A percentile compares a stretch with the other conserved stretches of the same genome.
phyloP scores from a whole-genome alignment of 1,140 invertebrate species.

The Drosophila lowei region DNA sequence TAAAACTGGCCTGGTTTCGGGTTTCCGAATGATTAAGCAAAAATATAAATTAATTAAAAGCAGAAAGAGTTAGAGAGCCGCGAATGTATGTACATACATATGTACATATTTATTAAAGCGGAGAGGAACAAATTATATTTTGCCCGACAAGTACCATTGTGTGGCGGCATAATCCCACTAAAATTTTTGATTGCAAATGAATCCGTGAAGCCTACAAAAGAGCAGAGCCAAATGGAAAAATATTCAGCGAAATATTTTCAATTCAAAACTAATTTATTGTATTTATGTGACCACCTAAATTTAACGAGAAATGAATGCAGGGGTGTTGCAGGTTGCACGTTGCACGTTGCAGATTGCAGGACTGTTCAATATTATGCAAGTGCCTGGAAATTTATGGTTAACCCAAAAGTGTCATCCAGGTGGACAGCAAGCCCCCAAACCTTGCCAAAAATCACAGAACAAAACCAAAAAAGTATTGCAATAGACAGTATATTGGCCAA shows the following conservation, averaged over 20 bases:
- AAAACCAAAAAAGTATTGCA: neutral
- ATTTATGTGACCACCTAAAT: neutral
- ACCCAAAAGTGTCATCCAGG: too few relatives aligned
- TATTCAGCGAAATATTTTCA: neutral
- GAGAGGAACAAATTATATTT: neutral
- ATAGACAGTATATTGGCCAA: neutral
- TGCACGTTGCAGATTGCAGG: too few relatives aligned
- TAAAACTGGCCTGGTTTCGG: constrained; percentile 9
- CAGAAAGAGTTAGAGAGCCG: neutral
- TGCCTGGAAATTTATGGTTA: constrained; percentile 25
- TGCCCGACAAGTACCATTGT: neutral
- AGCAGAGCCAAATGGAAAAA: constrained; percentile 16
- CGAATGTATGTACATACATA: too few relatives aligned
- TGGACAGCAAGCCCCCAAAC: neutral
- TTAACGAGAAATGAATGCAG: too few relatives aligned
- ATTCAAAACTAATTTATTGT: constrained; percentile 43
- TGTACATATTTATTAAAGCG: neutral
- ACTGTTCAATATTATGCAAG: neutral
- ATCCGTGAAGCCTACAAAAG: too few relatives aligned
- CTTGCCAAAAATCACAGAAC: too few relatives aligned
- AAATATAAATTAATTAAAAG: constrained; percentile 53
- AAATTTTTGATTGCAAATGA: constrained; percentile 39
- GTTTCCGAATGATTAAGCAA: constrained; percentile 15
- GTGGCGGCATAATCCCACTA: constrained; percentile 13
- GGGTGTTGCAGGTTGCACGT: too few relatives aligned